Evolutionary conservation across 2,888 invertebrate species (phyloP), one percentile per base, ranked within the genome.

Genomic region (Andrena camellia): DNA sequence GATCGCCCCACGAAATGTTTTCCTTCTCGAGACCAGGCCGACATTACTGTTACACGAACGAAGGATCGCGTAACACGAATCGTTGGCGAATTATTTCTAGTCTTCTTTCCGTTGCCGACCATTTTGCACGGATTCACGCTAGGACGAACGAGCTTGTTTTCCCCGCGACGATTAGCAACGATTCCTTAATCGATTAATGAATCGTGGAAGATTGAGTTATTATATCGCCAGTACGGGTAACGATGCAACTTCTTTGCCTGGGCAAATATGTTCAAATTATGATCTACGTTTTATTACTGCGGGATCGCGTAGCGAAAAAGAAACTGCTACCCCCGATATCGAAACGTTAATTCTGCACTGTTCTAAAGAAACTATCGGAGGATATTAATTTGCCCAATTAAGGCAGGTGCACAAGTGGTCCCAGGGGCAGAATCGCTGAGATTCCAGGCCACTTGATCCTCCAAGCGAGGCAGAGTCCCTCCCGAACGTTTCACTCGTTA

Each of bases 1-100:
- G 84, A 73, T 63, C 82, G 60, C 57, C 71, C 57, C 66, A 50
- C 68, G 70, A 78, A 83, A 79, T 71, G 69, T 81, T 79, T 68
- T 52, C 57, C 29, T n/a, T 13, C 35, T 67, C 48, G 64, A 33
- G 35, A 63, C 2, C 20, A 52, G 42, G 6, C 42, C n/a, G 60
- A 26, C 13, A 50, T 23, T 26, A 35, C 4, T 29, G 23, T 62
- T 33, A 33, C 67, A 52, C 1, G 42, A 8, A 7, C n/a, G 31
- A 33, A 0, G 20, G 6, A 5, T 23, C 42, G 29, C 31, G 29
- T 29, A 63, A 50, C 10, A 1, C 26, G 35, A 33, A 54, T 35
- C 59, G 6, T 42, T 13, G 10, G 17, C 4, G 35, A 26, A 78
- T 77, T 23, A 54, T 7, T 10, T 17, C 57, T 42, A 66, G 29